Percentiles rank a stretch among this genome's conserved stretches.
phyloP scores from a whole-genome alignment of 2,797 vertebrate species.

The Semaprochilodus insignis region DNA sequence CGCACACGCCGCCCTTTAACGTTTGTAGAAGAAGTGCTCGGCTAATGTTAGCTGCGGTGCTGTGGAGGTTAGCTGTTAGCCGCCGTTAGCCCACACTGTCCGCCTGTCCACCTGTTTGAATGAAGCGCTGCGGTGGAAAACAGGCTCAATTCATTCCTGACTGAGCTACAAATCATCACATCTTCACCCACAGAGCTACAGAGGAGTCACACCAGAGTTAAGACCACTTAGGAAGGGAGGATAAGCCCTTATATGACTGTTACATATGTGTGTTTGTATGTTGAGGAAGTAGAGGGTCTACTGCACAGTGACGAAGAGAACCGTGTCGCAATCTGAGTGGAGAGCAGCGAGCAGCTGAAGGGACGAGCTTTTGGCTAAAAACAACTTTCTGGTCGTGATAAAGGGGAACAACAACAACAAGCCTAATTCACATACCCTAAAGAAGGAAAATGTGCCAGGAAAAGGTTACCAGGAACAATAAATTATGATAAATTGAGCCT shows the following conservation, averaged over 20 bases:
- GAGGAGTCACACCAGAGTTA: not conserved
- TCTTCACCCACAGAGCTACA: not conserved
- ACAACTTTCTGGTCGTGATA: too few relatives aligned
- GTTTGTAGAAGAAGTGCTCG: not conserved
- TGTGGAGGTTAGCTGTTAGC: not conserved
- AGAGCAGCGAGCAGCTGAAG: not conserved
- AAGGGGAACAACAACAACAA: too few relatives aligned
- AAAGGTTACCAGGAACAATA: too few relatives aligned
- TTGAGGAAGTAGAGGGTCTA: constrained; percentile 17
- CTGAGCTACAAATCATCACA: not conserved
- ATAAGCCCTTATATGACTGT: not conserved
- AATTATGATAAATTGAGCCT: too few relatives aligned
- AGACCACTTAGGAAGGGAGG: not conserved
- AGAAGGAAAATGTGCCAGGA: too few relatives aligned
- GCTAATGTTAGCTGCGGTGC: not conserved
- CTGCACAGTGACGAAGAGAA: not conserved
- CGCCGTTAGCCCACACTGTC: constrained; percentile 52
- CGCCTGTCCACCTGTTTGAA: constrained; percentile 82
- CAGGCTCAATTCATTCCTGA: not conserved
- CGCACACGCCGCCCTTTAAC: not conserved
- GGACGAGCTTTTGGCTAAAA: too few relatives aligned
- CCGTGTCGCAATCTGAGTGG: constrained; percentile 5
- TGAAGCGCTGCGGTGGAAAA: constrained; percentile 18
- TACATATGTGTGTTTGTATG: not conserved
- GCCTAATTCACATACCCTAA: too few relatives aligned